These are phyloP conservation scores for Alexandromys fortis DNA, from an alignment of 2,113 vertebrate genomes.

Conservation along the genomic window DNA sequence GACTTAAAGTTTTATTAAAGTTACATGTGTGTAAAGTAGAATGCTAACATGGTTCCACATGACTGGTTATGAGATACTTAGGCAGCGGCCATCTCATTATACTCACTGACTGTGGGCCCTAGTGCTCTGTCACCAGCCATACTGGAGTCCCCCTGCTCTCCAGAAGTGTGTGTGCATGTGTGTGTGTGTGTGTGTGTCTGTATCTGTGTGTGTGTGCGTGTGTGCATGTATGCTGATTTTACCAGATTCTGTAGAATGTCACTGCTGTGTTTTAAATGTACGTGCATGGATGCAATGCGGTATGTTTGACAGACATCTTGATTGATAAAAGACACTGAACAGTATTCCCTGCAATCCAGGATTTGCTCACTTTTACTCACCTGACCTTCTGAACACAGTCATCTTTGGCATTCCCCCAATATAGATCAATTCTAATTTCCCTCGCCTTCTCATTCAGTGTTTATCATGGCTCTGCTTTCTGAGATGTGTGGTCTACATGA, in stretches of 20 bases:
- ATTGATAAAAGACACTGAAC: not conserved
- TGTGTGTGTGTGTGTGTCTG: not conserved
- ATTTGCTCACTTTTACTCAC: not conserved
- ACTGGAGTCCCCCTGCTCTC: not conserved
- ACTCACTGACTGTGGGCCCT: not conserved
- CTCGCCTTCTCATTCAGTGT: not conserved
- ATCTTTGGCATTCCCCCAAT: not conserved
- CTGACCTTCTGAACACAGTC: not conserved
- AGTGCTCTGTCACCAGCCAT: not conserved
- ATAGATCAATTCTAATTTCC: not conserved
- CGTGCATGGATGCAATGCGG: not conserved
- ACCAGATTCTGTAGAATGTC: not conserved
- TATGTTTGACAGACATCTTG: not conserved
- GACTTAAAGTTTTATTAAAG: slow-evolving; percentile 10
- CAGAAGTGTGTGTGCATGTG: not conserved
- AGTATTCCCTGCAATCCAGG: not conserved
- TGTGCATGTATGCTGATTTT: too few species aligned
- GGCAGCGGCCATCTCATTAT: not conserved
- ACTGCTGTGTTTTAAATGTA: not conserved
- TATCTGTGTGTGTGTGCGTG: fast-evolving
- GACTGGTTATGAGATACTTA: not conserved
- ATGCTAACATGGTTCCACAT: not conserved
- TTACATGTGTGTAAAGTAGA: not conserved
- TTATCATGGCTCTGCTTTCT: not conserved
- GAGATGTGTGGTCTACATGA: too few species aligned